Base-by-base conservation (phyloP, 2,888 invertebrate genomes). In the Cryptocephalus primarius region DNA sequence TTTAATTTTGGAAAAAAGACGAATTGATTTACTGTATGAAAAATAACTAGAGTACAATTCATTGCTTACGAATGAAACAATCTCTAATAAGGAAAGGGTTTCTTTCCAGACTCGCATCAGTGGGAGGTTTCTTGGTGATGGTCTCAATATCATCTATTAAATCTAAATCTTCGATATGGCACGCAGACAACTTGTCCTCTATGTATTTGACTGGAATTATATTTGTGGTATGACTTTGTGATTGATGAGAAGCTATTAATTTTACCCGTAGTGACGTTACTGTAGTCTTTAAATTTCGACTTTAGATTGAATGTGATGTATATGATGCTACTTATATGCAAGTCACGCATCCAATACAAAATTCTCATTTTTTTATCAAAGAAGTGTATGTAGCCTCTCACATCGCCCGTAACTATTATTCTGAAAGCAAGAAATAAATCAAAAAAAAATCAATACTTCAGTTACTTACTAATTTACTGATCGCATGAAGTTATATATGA, bases 291-390 rank as follows among this genome's bases (percentile, higher is more conserved):
- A 4, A 54, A 44, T 47, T 53, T 55, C 9, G 52, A 40, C 11
- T 42, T 40, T 10, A 72, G 49, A 55, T 76, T 73, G 55, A 80
- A 80, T 55, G 75, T 73, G 42, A 80, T 68, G 0, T 66, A 69
- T n/a, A 59, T 67, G 42, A 79, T 72, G 39, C 66, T 63, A 56
- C 74, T 74, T 13, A 77, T 64, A 3, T 64, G 61, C 51, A 72
- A 72, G 8, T 73, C 71, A 36, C 73, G 69, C 47, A 75, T 69
- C 77, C 78, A 78, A 62, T 77, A 79, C 42, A 82, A 54, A 44
- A 82, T 65, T 58, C 71, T 74, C 55, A 81, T 60, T 54, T 75
- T 72, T 39, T 69, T 65, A 52, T 81, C 79, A 59, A 79, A 81
- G 61, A 82, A 80, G 54, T 69, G 72, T 40, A 82, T 71, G 40